Evolutionary conservation across 2,113 vertebrate species (phyloP), one percentile per base, ranked within the genome.

Genomic region (Dryoscopus gambensis): DNA sequence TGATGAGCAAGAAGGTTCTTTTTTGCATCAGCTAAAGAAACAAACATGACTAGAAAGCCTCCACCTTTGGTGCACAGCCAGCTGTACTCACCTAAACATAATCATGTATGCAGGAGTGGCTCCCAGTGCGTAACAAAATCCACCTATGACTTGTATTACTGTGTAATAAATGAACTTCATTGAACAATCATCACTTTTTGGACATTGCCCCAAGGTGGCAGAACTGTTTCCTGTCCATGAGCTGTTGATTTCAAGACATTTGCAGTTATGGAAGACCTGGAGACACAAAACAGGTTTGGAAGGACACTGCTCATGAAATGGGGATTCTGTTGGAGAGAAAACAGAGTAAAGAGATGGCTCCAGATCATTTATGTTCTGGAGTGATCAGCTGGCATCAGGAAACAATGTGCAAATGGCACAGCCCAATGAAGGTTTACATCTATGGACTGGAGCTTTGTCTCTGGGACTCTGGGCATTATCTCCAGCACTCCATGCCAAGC

Each of bases 211-310:
- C 94, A 99, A 87, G 71, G 46, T 96, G 39, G 97, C 98, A 1
- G 99, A 98, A 13, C 62, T 96, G 70, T 98, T 99, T 97, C 94
- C 97, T 55, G 95, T 95, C 62, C 94, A 96, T 42, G 97, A 97
- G n/a, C 52, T 96, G 53, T 87, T 97, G 30, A 49, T 55, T 71
- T 95, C 95, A 64, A 99, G 97, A 84, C 99, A 99, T 69, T 96
- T 99, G 92, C 99, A 99, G 96, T 99, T 99, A 91, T 98, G 96
- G 95, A 99, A 99, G n/a, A 98, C 97, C 99, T 99, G 93, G 64
- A 94, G 70, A 75, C 14, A 96, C 15, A 46, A 79, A 71, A 63
- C 11, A 77, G 35, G 60, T 77, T 85, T 42, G 20, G 21, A 30
- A 40, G 62, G 30, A 11, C 12, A 11, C 23, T 62, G 56, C 13